phyloP scores from a whole-genome alignment of 2,888 invertebrate species.

The Eretmocerus hayati region DNA sequence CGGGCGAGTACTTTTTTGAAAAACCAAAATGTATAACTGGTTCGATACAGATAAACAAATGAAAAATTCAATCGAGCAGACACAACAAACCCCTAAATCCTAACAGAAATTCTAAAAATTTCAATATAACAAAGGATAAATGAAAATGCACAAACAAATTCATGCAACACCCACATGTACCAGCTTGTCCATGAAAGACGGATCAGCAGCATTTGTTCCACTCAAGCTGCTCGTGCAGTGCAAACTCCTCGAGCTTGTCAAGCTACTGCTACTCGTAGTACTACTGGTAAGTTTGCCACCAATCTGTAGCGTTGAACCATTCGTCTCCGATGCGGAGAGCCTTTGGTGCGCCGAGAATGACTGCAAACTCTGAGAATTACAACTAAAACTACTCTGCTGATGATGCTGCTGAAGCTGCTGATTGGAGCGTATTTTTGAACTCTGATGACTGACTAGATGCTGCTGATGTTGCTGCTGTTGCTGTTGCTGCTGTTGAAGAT shows the following conservation, averaged over 20 bases:
- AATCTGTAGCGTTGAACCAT: no score
- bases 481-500: slow-evolving; percentile 54
- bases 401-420: slow-evolving; percentile 56
- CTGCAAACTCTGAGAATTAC: slow-evolving; percentile 15
- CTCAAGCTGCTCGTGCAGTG: slow-evolving; percentile 34
- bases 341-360: slow-evolving; percentile 36
- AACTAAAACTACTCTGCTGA: slow-evolving; percentile 35
- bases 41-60: no score
- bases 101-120: no score
- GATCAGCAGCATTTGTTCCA: slow-evolving; percentile 32
- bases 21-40: no score
- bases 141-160: no score
- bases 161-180: slow-evolving; percentile 40
- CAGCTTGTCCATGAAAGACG: slow-evolving; percentile 39
- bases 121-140: no score
- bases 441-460: no score
- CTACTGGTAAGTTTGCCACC: no score
- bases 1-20: no score
- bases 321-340: slow-evolving; percentile 24
- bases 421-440: no score
- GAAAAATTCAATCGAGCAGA: no score
- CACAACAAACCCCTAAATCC: no score
- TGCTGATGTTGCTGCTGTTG: slow-evolving; percentile 37
- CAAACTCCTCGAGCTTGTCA: slow-evolving; percentile 35
- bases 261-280: slow-evolving; percentile 25